These are phyloP conservation scores for Conus betulinus DNA, from an alignment of 1,140 invertebrate genomes.

Conservation along the genomic window DNA sequence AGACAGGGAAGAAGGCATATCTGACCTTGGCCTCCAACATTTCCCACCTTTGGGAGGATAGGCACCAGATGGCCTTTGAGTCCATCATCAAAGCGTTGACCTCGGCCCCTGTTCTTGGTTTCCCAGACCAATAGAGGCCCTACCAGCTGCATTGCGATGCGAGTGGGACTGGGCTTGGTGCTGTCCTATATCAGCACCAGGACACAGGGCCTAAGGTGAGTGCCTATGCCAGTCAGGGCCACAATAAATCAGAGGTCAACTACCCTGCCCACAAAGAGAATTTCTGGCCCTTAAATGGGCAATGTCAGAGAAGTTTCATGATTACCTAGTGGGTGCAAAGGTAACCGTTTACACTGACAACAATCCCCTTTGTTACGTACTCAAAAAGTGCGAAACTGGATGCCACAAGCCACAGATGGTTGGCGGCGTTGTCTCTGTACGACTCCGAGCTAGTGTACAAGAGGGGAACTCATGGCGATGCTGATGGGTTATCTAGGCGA, in stretches of 20 bases:
- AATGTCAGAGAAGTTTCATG: too few relatives aligned
- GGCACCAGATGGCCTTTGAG: not conserved
- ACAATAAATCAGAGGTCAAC: not conserved
- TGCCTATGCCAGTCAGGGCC: not conserved
- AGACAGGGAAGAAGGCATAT: too few relatives aligned
- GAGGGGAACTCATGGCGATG: constrained; percentile 31
- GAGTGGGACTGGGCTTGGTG: not conserved
- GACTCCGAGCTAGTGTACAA: constrained; percentile 30
- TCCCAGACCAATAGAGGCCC: not conserved
- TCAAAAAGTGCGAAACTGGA: constrained; percentile 38
- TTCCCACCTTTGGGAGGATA: not conserved
- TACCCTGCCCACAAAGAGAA: constrained; percentile 17
- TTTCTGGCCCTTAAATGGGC: too few relatives aligned
- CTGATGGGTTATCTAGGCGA: constrained; percentile 21
- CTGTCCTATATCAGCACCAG: not conserved
- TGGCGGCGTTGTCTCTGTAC: constrained; percentile 33
- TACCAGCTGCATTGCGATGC: not conserved
- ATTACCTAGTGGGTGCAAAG: too few relatives aligned
- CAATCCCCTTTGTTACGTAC: constrained; percentile 35
- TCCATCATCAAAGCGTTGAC: not conserved
- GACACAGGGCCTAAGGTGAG: not conserved
- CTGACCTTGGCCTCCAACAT: not conserved
- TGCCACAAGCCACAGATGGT: constrained; percentile 38
- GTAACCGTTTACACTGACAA: too few relatives aligned
- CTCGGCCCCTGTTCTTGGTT: not conserved